Evolutionary conservation across 2,797 vertebrate species (phyloP), one percentile per base, ranked within the genome.

Genomic region (Aldrovandia affinis): DNA sequence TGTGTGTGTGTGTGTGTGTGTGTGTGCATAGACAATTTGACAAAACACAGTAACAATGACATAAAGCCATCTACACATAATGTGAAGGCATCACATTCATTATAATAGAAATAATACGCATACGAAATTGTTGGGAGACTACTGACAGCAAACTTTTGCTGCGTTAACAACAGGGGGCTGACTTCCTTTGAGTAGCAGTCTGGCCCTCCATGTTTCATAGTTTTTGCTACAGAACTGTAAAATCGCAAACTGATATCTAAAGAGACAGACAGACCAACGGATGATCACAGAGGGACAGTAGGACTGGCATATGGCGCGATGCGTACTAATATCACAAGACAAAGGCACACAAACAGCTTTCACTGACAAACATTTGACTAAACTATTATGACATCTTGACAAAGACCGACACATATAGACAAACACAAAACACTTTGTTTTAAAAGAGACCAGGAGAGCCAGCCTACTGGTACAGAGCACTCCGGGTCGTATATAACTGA

Each of bases 1-100:
- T 50, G 50, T 80, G 55, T 86, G 73, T 82, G 80, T 86, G 83
- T 75, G 50, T 75, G 30, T 75, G 81, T 79, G 86, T 82, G 85
- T 85, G 80, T 86, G 80, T 87, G n/a, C 55, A 55, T 47, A 5
- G 22, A n/a, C 30, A 20, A 47, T n/a, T 15, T 57, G 9, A 57
- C 28, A 9, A 78, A 78, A 50, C 50, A 78, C 75, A 78, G 22
- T 78, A 50, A 50, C 47, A 78, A 79, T 54, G 50, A 33, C 77
- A 78, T 50, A 28, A 79, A 54, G 42, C 20, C n/a, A 28, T 30
- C n/a, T 79, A 54, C 50, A 52, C 7, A 47, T 50, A 47, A 47
- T 30, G 15, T 79, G 50, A 79, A 79, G 5, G 8, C n/a, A 54
- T 12, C 50, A 33, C 28, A 54, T 30, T 77, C 73, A 47, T 77